Conservation (phyloP, 92 coral and sea anemone genomes). For the Umimayanthus chanpuru region DNA sequence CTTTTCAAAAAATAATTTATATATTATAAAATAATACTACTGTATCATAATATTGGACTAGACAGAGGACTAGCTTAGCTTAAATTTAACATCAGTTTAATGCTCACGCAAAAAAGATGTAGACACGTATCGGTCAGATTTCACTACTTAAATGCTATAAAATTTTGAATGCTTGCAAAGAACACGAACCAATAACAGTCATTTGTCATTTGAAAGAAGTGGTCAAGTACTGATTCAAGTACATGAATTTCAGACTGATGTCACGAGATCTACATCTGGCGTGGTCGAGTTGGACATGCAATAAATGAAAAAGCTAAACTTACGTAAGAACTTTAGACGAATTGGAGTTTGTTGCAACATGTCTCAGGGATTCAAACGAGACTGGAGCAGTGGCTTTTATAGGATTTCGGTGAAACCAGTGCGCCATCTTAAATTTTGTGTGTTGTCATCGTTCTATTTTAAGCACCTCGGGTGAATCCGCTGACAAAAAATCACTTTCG, state of each 20-base stretch:
- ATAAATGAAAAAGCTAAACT: slow-evolving; percentile 28
- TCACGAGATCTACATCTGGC: background rate
- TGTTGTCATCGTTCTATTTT: slow-evolving; percentile 56
- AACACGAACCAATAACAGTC: background rate
- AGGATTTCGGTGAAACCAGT: slow-evolving; percentile 99
- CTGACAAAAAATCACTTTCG: background rate
- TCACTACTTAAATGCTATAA: too few relatives aligned
- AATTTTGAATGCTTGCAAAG: background rate
- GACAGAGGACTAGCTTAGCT: too few relatives aligned
- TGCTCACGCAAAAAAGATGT: too few relatives aligned
- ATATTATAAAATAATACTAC: too few relatives aligned
- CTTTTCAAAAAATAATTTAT: too few relatives aligned
- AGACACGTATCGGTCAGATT: background rate
- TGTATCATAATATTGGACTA: too few relatives aligned
- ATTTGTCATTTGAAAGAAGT: too few relatives aligned
- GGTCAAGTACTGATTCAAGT: too few relatives aligned
- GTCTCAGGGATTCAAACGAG: slow-evolving; percentile 85
- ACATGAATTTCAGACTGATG: too few relatives aligned
- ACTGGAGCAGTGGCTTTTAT: slow-evolving; percentile 98
- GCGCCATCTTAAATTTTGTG: slow-evolving; percentile 74
- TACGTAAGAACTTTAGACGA: slow-evolving; percentile 86
- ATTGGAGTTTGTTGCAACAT: slow-evolving; percentile 77
- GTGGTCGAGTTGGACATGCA: background rate
- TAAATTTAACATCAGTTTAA: too few relatives aligned
- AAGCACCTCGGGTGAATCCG: slow-evolving; percentile 46